A percentile compares a stretch with the other conserved stretches of the same genome.
These are phyloP conservation scores for Cheilosia scutellata DNA, from an alignment of 2,888 invertebrate genomes.

Conservation along the genomic window DNA sequence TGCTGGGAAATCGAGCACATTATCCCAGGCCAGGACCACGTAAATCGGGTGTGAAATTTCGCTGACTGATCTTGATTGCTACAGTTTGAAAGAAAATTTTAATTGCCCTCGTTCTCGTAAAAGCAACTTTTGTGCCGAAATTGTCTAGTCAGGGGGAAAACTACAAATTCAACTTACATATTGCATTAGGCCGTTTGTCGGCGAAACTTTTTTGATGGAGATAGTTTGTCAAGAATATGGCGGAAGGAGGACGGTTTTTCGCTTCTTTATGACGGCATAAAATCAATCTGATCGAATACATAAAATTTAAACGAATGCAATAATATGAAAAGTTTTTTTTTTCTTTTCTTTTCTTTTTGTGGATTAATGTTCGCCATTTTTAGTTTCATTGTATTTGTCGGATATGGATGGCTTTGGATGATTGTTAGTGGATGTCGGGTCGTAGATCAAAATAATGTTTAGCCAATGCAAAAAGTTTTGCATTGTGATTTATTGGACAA, in stretches of 20 bases:
- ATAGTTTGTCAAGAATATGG: not conserved
- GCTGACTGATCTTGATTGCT: constrained; percentile 12
- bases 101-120: constrained; percentile 8
- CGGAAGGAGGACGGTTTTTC: not conserved
- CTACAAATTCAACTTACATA: not conserved
- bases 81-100: constrained; percentile 8
- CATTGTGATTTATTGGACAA: constrained; percentile 6
- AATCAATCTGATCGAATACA: constrained; percentile 30
- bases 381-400: not conserved
- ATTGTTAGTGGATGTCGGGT: not conserved
- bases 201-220: not conserved
- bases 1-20: not conserved
- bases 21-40: not conserved
- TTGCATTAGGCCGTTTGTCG: not conserved
- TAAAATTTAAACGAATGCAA: constrained; percentile 30
- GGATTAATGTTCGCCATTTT: constrained; percentile 4
- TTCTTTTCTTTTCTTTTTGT: not conserved
- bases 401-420: not conserved
- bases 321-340: constrained; percentile 17
- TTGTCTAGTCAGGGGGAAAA: not conserved
- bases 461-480: constrained; percentile 14
- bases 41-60: constrained; percentile 23
- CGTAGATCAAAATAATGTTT: constrained; percentile 27
- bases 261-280: constrained; percentile 24
- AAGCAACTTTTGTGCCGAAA: not conserved